These are phyloP conservation scores for Picathartes gymnocephalus DNA, from an alignment of 2,113 vertebrate genomes.

Conservation along the genomic window DNA sequence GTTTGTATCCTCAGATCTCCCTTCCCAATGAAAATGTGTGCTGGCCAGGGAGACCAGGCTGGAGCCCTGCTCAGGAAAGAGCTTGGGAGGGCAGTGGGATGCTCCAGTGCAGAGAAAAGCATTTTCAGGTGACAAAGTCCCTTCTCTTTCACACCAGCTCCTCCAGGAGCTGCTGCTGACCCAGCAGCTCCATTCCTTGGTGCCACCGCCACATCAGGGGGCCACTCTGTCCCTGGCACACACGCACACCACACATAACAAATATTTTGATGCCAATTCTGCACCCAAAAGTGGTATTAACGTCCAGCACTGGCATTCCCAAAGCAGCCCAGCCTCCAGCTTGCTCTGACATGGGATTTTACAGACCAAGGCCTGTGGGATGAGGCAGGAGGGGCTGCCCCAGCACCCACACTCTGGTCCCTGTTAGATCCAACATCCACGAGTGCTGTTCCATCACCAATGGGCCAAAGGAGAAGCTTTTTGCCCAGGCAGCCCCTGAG, in stretches of 20 bases:
- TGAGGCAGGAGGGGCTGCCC: background rate
- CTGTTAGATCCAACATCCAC: rapidly evolving
- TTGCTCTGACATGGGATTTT: rapidly evolving
- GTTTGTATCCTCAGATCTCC: background rate
- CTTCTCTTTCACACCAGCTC: background rate
- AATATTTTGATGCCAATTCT: background rate
- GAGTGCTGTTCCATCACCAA: rapidly evolving
- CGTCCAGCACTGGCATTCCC: background rate
- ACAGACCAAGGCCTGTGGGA: rapidly evolving
- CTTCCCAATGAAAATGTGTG: background rate
- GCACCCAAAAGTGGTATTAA: background rate
- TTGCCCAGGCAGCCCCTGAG: background rate
- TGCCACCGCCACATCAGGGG: background rate
- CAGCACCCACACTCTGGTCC: background rate
- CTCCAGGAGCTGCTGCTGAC: background rate
- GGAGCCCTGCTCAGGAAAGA: background rate
- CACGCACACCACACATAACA: rapidly evolving
- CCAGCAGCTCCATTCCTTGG: background rate
- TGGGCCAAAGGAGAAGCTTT: background rate
- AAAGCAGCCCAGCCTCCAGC: background rate
- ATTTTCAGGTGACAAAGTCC: background rate
- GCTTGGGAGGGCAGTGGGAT: background rate
- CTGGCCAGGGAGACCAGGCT: background rate
- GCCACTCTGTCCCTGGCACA: background rate
- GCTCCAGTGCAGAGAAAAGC: background rate